phyloP scores from a whole-genome alignment of 2,113 vertebrate genomes.

The Oenanthe melanoleuca region DNA sequence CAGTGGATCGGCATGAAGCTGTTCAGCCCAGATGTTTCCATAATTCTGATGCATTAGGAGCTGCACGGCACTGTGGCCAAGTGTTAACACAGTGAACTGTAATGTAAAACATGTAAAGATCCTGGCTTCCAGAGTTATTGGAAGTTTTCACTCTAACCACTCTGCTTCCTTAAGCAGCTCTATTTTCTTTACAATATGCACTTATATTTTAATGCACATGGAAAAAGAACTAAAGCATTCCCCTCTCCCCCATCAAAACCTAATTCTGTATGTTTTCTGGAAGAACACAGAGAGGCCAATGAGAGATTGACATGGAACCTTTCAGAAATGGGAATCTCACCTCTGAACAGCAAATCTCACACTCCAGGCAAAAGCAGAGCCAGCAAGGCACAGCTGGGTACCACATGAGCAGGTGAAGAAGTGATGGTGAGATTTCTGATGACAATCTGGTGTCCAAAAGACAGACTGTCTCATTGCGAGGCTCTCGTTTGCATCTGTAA shows the following conservation, averaged over 20 bases:
- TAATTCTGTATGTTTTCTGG: neutral
- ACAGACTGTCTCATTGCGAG: neutral
- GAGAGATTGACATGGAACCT: neutral
- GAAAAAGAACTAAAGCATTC: neutral
- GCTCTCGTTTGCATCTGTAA: constrained; percentile 36
- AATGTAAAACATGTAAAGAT: constrained; percentile 59
- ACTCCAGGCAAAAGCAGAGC: neutral
- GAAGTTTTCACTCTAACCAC: constrained; percentile 26
- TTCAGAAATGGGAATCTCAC: neutral
- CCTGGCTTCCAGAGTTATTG: constrained; percentile 31
- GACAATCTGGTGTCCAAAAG: constrained; percentile 58
- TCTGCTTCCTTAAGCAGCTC: neutral
- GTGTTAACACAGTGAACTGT: constrained; percentile 39
- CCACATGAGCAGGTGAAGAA: constrained; percentile 67
- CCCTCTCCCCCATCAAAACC: neutral
- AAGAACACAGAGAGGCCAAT: neutral
- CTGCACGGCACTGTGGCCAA: constrained; percentile 8
- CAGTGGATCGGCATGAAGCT: constrained; percentile 60
- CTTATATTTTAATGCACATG: neutral
- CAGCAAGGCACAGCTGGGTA: constrained; percentile 56
- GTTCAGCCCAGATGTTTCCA: constrained; percentile 69
- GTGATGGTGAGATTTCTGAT: constrained; percentile 44
- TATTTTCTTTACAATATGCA: neutral
- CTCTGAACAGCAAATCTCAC: neutral
- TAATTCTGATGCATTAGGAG: constrained; percentile 53